These are phyloP conservation scores for Istiophorus platypterus DNA, from an alignment of 2,113 vertebrate genomes.

Conservation along the genomic window DNA sequence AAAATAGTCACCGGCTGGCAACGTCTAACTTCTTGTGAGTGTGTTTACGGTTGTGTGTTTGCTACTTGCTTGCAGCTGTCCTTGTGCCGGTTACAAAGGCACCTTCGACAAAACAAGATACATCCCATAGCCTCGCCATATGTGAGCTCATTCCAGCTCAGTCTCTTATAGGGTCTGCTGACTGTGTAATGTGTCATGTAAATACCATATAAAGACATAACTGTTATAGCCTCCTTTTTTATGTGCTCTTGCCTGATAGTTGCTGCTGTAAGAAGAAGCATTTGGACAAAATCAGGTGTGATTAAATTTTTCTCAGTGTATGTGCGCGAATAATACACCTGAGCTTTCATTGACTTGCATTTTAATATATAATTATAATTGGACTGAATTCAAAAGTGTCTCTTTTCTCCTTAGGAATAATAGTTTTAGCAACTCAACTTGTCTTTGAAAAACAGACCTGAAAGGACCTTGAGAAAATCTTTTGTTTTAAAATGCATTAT, in stretches of 20 bases:
- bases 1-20: slow-evolving; percentile 22
- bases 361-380: not conserved
- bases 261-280: not conserved
- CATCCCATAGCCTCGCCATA: slow-evolving; percentile 39
- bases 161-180: slow-evolving; percentile 12
- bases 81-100: slow-evolving; percentile 53
- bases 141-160: slow-evolving; percentile 32
- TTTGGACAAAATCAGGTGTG: not conserved
- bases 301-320: not conserved
- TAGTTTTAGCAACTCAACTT: not conserved
- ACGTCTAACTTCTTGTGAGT: not conserved
- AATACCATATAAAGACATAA: slow-evolving; percentile 20
- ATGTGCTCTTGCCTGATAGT: not conserved
- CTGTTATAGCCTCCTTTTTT: not conserved
- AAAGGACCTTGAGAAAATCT: not conserved
- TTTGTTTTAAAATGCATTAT: not conserved
- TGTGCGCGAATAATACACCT: not conserved
- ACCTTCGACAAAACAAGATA: slow-evolving; percentile 36
- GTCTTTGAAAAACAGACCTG: not conserved
- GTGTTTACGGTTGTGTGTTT: slow-evolving; percentile 35
- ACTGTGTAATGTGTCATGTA: slow-evolving; percentile 29
- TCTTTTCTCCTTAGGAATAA: not conserved
- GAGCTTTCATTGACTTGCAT: not conserved
- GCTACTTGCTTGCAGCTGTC: slow-evolving; percentile 44
- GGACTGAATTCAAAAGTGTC: not conserved